These are phyloP conservation scores for Penelope pileata DNA, from an alignment of 2,113 vertebrate genomes.

Conservation along the genomic window DNA sequence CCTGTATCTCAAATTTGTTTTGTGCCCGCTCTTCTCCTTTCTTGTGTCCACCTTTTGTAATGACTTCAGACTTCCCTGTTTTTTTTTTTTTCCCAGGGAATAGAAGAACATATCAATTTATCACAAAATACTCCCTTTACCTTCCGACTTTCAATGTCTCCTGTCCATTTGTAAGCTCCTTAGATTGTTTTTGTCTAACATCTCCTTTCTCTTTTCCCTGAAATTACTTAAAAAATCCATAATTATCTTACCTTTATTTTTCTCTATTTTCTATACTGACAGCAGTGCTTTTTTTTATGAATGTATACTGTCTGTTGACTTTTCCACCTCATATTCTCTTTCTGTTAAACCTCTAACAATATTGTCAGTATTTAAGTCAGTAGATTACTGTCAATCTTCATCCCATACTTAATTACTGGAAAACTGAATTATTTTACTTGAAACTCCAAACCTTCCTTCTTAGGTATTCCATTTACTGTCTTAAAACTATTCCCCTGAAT, in stretches of 20 bases:
- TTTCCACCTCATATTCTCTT: background rate
- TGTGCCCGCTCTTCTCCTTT: background rate
- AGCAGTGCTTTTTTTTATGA: background rate
- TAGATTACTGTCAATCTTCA: background rate
- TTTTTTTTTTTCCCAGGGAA: background rate
- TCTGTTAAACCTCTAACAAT: background rate
- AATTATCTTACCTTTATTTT: background rate
- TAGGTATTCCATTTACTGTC: background rate
- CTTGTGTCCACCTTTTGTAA: background rate
- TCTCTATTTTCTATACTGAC: background rate
- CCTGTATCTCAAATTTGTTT: background rate
- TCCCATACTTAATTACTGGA: background rate
- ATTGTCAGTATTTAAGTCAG: background rate
- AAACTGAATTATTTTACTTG: background rate
- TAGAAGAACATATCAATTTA: background rate
- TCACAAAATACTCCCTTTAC: background rate
- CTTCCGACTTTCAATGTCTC: background rate
- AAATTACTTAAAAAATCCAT: background rate
- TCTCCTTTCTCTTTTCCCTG: background rate
- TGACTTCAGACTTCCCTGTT: background rate
- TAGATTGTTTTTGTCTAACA: background rate
- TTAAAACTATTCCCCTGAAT: background rate
- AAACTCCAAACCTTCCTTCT: background rate
- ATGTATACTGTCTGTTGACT: background rate
- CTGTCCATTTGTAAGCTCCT: background rate